Evolutionary conservation across 2,888 invertebrate species (phyloP), one percentile per base, ranked within the genome.

Genomic region (Drosophila helvetica): DNA sequence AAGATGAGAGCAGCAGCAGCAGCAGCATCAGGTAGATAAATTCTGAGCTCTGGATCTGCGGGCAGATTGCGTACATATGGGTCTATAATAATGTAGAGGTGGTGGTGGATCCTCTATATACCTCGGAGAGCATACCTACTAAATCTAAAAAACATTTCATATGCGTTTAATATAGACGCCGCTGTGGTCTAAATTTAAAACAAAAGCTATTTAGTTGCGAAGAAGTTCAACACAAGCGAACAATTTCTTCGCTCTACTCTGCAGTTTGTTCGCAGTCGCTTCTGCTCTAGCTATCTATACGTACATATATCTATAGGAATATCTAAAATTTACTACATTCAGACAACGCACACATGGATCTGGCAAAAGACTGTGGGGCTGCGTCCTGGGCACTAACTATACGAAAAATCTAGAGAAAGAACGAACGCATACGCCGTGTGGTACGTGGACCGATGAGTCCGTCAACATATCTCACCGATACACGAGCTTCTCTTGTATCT

Each of bases 201-300:
- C 88, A 86, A 90, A 90, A 86, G 85, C 88, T 83, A 90, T 89
- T 89, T 88, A 88, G 86, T 89, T 84, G 84, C 85, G 84, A 84
- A 83, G 89, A 90, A 89, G 86, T 90, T 90, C 85, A 88, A 71
- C 78, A 89, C 86, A 78, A 77, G 83, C 85, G 76, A 76, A 66
- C 60, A 48, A 69, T 48, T 58, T 59, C 48, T 55, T 58, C 60
- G 30, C 53, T 51, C 68, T 43, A 27, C 38, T 56, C 50, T 42
- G 58, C 62, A 25, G 18, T 47, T 54, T 25, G 15, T 55, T 2
- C 38, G 5, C 22, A 22, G 22, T 22, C 22, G 38, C 38, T 38
- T 38, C 38, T 38, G 38, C n/a, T 22, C 22, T 5, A 22, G 38
- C 38, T 38, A n/a, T 7, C 38, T 38, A 38, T 38, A 33, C 5